Evolutionary conservation across 1,140 invertebrate species (phyloP).

Genomic region (Drosophila grimshawi): DNA sequence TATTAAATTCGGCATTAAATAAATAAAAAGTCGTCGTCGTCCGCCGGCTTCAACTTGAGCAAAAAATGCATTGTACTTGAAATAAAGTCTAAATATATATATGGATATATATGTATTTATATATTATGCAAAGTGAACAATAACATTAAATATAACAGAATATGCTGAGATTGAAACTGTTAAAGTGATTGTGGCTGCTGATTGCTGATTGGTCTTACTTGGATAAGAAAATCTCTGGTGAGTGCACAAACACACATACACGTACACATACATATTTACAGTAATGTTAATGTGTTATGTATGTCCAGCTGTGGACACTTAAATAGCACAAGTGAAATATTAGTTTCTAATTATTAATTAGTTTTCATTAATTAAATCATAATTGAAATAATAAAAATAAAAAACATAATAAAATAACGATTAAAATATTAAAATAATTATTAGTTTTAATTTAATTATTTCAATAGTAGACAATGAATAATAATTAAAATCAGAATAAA

Average conservation of each 20-base stretch:
- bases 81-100: neutral
- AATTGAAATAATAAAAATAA: no score
- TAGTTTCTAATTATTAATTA: no score
- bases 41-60: slow-evolving; percentile 2
- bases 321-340: no score
- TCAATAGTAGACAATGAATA: no score
- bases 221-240: slow-evolving; percentile 31
- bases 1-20: slow-evolving; percentile 16
- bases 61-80: slow-evolving; percentile 14
- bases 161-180: slow-evolving; percentile 35
- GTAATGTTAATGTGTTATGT: neutral
- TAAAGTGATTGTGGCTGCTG: slow-evolving; percentile 22
- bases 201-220: slow-evolving; percentile 16
- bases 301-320: no score
- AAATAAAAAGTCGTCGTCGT: slow-evolving; percentile 4
- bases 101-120: slow-evolving; percentile 3
- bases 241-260: slow-evolving; percentile 4
- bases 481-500: no score
- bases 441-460: no score
- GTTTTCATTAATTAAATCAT: no score
- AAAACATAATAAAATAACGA: no score
- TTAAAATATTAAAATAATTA: no score
- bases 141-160: slow-evolving; percentile 22
- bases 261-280: neutral
- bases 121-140: slow-evolving; percentile 4